Conservation (phyloP, 2,797 vertebrate genomes). For the Luscinia megarhynchos region DNA sequence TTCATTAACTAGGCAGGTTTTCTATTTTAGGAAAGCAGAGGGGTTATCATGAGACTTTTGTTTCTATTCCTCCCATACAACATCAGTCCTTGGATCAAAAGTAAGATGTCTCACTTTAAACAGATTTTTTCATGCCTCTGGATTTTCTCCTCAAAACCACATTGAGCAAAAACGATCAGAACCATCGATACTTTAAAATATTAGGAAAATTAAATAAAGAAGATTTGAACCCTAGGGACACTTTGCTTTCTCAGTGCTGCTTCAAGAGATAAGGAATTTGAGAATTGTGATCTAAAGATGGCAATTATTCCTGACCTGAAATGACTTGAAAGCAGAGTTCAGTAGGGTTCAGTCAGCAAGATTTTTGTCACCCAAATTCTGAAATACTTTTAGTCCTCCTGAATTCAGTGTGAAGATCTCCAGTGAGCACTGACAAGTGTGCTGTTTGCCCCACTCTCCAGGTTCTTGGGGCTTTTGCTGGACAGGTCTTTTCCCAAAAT, state of each 20-base stretch:
- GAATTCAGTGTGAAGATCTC: background rate
- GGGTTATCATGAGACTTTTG: slow-evolving; percentile 61
- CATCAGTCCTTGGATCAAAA: slow-evolving; percentile 40
- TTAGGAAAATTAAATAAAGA: slow-evolving; percentile 13
- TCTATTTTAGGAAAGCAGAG: slow-evolving; percentile 62
- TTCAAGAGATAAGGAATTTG: slow-evolving; percentile 1
- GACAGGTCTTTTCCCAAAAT: background rate
- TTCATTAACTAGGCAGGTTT: slow-evolving; percentile 64
- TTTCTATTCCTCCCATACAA: slow-evolving; percentile 12
- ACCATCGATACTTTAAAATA: background rate
- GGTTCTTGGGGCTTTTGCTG: background rate
- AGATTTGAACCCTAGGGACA: background rate
- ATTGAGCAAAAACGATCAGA: slow-evolving; percentile 3
- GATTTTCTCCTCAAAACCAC: slow-evolving; percentile 6
- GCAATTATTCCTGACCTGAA: slow-evolving; percentile 22
- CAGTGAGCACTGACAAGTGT: rapidly evolving
- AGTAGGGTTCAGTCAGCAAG: background rate
- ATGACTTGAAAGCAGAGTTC: background rate
- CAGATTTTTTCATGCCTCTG: background rate
- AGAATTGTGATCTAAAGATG: background rate
- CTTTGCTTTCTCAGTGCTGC: background rate
- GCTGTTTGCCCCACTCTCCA: background rate
- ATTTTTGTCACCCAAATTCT: background rate
- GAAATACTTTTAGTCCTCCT: background rate
- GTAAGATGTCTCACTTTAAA: slow-evolving; percentile 9